Evolutionary conservation across 2,888 invertebrate genomes (phyloP).

Genomic region (Dorcus parallelipipedus): DNA sequence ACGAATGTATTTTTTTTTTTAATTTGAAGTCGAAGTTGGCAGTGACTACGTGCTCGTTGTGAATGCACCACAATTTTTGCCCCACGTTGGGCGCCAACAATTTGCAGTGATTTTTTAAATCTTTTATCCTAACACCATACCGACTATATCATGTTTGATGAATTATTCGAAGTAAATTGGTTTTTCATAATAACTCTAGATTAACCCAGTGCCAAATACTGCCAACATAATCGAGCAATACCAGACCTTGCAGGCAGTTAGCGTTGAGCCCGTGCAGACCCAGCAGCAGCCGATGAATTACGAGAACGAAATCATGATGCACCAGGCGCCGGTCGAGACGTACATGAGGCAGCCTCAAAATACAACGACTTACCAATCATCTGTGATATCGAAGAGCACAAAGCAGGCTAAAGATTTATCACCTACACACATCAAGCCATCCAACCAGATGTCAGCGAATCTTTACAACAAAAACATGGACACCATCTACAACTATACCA

Average conservation of each 20-base stretch:
- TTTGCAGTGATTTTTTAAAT: no score
- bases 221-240: slow-evolving; percentile 42
- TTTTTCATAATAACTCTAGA: slow-evolving; percentile 7
- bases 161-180: no score
- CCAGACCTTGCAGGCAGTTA: slow-evolving; percentile 26
- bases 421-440: slow-evolving; percentile 8
- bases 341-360: slow-evolving; percentile 17
- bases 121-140: no score
- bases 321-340: slow-evolving; percentile 16
- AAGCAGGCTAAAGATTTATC: slow-evolving; percentile 29
- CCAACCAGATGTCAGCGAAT: slow-evolving; percentile 1
- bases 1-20: not conserved
- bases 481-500: slow-evolving; percentile 19
- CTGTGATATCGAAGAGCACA: slow-evolving; percentile 36
- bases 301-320: slow-evolving; percentile 23
- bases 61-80: no score
- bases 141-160: no score
- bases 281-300: slow-evolving; percentile 20
- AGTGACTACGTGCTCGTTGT: no score
- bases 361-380: slow-evolving; percentile 9
- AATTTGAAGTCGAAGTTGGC: no score
- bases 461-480: slow-evolving; percentile 19
- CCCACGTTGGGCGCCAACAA: no score
- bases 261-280: slow-evolving; percentile 26
- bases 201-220: slow-evolving; percentile 18